Base-by-base conservation (phyloP, 2,888 invertebrate genomes). In the Pristionchus mayeri region DNA sequence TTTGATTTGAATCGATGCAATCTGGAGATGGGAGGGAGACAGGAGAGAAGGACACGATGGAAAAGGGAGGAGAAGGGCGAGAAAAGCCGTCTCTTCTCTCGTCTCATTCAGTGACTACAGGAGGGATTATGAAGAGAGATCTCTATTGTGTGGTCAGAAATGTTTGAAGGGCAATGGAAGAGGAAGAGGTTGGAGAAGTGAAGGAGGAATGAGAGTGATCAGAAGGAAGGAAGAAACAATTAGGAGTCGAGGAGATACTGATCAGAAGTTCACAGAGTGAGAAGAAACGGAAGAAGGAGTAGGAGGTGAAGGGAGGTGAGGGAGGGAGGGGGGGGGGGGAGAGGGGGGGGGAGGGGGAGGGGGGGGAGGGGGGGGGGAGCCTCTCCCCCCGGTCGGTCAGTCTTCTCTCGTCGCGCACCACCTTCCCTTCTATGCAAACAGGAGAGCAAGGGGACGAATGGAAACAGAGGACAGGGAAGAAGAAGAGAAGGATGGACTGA, bases 351-450 rank as follows among this genome's bases (percentile, higher is more conserved):
- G 40, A n/a, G 30, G 63, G 50, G 40, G 18, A 27, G n/a, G 63
- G 24, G 82, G 40, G 57, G 40, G 80, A 9, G 52, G 34, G 18
- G 30, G n/a, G n/a, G 50, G 54, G 27, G 48, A 24, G 6, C 2
- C 75, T 50, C 79, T 79, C 79, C 52, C 78, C 21, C 30, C 40
- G 50, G 78, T 79, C 79, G 18, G 54, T 27, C 37, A 37, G 18
- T 27, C 27, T 48, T 21, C 44, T 79, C 75, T 40, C 78, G 50
- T 37, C 63, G 34, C 16, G 24, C 78, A 78, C 50, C 78, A n/a
- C n/a, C n/a, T n/a, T 30, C 21, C 54, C 79, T 54, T 79, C 79
- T 79, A 79, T 79, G 79, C 79, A 79, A 79, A 79, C 79, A 79
- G 18, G 76, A 76, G 76, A 79, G 79, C 54, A 79, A 79, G 37